Conservation (phyloP, 30 jellyfish, hydroid and myxozoan genomes). For the Turritopsis rubra region DNA sequence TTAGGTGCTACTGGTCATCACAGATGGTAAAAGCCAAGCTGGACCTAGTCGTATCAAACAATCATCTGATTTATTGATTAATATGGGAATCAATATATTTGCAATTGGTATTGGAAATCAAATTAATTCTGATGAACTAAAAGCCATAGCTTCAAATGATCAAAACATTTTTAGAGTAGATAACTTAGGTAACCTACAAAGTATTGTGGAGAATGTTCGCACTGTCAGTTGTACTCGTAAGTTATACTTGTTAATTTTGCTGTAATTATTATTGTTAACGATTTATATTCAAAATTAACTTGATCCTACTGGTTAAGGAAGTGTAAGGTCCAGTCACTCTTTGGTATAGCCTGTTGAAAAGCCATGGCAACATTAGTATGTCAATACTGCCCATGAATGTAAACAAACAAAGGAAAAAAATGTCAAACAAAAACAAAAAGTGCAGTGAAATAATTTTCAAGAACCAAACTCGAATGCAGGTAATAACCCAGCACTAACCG, state of each 20-base stretch:
- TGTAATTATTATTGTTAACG: too few species aligned
- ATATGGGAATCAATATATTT: constrained; percentile 18
- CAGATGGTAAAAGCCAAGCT: constrained; percentile 35
- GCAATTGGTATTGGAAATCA: constrained; percentile 39
- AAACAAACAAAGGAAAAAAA: too few species aligned
- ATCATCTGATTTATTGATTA: constrained; percentile 31
- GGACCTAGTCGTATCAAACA: constrained; percentile 18
- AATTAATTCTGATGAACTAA: constrained; percentile 25
- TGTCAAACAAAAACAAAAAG: not conserved
- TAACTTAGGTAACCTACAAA: constrained; percentile 8
- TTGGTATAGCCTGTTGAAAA: too few species aligned
- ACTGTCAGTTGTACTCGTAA: constrained; percentile 33
- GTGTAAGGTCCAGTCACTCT: too few species aligned
- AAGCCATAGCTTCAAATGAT: constrained; percentile 34
- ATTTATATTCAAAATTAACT: too few species aligned
- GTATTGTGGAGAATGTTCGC: constrained; percentile 28
- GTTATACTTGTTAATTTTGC: constrained; percentile 9
- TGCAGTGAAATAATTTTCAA: too few species aligned
- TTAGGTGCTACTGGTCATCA: constrained; percentile 37
- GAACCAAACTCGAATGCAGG: too few species aligned
- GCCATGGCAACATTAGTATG: too few species aligned
- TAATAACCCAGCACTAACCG: too few species aligned
- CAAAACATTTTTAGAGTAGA: constrained; percentile 32
- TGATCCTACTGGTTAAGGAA: too few species aligned
- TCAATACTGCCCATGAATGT: too few species aligned